A percentile compares a stretch with the other conserved stretches of the same genome.
These are phyloP conservation scores for Phlogophora meticulosa DNA, from an alignment of 2,888 invertebrate species.

Conservation along the genomic window DNA sequence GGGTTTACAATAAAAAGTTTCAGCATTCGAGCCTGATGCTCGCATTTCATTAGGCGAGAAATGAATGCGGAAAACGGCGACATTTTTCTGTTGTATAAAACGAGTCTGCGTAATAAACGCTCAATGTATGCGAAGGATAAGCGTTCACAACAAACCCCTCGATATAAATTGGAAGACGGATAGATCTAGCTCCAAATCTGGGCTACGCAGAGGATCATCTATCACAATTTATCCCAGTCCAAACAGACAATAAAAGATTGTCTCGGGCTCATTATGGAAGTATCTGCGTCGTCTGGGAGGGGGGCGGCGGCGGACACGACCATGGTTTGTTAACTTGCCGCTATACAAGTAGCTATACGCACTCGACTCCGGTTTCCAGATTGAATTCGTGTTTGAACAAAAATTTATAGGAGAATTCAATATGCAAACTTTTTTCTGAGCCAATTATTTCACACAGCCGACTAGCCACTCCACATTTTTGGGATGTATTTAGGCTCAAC, in stretches of 20 bases:
- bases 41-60: slow-evolving; percentile 85
- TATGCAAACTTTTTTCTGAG: slow-evolving; percentile 23
- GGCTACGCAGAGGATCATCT: slow-evolving; percentile 81
- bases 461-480: slow-evolving; percentile 4
- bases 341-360: slow-evolving; percentile 58
- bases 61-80: slow-evolving; percentile 83
- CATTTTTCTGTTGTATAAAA: slow-evolving; percentile 75
- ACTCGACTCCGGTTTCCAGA: neutral
- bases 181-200: slow-evolving; percentile 80
- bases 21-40: slow-evolving; percentile 77
- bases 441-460: slow-evolving; percentile 20
- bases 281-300: slow-evolving; percentile 68
- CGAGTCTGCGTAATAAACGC: slow-evolving; percentile 70
- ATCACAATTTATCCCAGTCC: slow-evolving; percentile 88
- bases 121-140: slow-evolving; percentile 72
- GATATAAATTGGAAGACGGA: slow-evolving; percentile 79
- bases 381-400: slow-evolving; percentile 18
- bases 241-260: slow-evolving; percentile 86
- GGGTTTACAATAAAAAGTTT: slow-evolving; percentile 83
- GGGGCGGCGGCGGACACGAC: slow-evolving; percentile 61
- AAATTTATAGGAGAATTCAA: slow-evolving; percentile 20
- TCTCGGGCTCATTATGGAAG: slow-evolving; percentile 82
- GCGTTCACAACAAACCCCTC: slow-evolving; percentile 65
- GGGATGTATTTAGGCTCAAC: slow-evolving; percentile 21
- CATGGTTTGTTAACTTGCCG: slow-evolving; percentile 81